Conservation (phyloP, 2,797 vertebrate genomes). For the Rhodeus uyekii region DNA sequence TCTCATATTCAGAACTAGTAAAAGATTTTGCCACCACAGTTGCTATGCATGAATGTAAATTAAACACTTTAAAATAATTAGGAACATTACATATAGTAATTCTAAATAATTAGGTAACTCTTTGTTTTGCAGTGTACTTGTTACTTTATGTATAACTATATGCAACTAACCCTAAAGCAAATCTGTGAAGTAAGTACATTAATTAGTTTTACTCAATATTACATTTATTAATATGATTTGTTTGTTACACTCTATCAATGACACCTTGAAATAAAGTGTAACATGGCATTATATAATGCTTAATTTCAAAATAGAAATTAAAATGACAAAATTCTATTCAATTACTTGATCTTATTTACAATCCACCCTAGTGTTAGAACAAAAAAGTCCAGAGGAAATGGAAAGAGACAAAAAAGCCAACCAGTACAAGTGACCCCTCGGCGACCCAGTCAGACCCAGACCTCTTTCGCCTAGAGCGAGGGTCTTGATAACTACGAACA, state of each 20-base stretch:
- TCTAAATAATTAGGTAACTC: neutral
- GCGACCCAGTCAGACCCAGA: constrained; percentile 9
- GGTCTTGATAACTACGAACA: constrained; percentile 48
- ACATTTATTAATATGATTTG: too few relatives aligned
- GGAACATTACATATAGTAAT: neutral
- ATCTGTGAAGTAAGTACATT: too few relatives aligned
- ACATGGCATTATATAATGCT: neutral
- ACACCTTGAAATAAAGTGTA: neutral
- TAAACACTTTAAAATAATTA: too few relatives aligned
- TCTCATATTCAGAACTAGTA: too few relatives aligned
- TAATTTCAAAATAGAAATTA: neutral
- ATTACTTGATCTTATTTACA: neutral
- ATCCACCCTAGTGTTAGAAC: neutral
- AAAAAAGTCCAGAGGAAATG: constrained; percentile 7
- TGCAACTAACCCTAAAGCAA: too few relatives aligned
- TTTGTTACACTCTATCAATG: too few relatives aligned
- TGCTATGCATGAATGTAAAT: too few relatives aligned
- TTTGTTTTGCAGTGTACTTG: too few relatives aligned
- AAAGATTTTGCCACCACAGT: too few relatives aligned
- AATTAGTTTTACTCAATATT: too few relatives aligned
- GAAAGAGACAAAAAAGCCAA: constrained; percentile 18
- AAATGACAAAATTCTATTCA: neutral
- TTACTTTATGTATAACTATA: too few relatives aligned
- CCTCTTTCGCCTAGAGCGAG: constrained; percentile 24
- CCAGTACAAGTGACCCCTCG: constrained; percentile 10